Evolutionary conservation across 2,888 invertebrate genomes (phyloP), one percentile per base, ranked within the genome.

Genomic region (Mythimna vitellina): DNA sequence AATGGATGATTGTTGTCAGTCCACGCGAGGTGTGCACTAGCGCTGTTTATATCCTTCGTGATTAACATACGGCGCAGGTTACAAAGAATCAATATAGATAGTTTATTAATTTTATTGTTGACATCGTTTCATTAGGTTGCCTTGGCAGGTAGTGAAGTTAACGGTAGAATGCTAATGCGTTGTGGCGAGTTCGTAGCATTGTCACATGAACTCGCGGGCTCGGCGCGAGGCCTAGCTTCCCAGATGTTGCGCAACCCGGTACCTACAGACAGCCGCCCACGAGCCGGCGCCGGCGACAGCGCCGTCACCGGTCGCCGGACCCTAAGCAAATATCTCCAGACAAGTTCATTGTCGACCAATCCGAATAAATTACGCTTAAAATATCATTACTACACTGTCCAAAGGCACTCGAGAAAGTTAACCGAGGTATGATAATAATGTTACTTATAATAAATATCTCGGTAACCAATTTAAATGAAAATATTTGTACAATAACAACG

Each of bases 161-260:
- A 95, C 95, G 95, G 95, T 94, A 93, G 95, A 95, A 94, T 94
- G 93, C 92, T 95, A 95, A 95, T 94, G 93, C 51, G 76, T 56
- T 89, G 90, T 87, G 89, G 88, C 86, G 89, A 88, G 90, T 88
- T 85, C 87, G 88, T 88, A 89, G 87, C 89, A 90, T 90, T 92
- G 93, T 92, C 92, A 89, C 90, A 89, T 89, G 89, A 80, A 80
- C 80, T 79, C 83, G 56, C 58, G 35, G 83, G 86, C 88, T 85
- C 87, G 88, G 88, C 83, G 58, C 57, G 58, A 35, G 87, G 88
- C 84, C 84, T 87, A 88, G 90, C 91, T 91, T 93, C 92, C 92
- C 92, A 90, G 90, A 89, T 86, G 90, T 95, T 95, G 94, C 93
- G 93, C 92, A 95, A 95, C 91, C 91, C 90, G 92, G 93, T 92